phyloP scores from a whole-genome alignment of 2,113 vertebrate genomes.

The Aphyosemion australe region DNA sequence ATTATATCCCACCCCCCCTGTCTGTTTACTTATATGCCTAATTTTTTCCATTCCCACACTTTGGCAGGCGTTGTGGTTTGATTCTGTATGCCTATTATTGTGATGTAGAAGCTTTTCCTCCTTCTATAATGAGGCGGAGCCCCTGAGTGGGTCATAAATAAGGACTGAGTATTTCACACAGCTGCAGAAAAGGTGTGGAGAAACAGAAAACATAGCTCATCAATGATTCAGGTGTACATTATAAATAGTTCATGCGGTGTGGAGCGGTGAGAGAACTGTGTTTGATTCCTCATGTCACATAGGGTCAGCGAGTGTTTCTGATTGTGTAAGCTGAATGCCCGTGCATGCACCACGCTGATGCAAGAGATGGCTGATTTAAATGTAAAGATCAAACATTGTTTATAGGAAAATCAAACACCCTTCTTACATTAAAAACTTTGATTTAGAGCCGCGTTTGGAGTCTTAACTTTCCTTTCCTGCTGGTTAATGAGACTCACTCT shows the following conservation, averaged over 20 bases:
- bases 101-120: constrained; percentile 34
- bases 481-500: constrained; percentile 8
- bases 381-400: background rate
- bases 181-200: constrained; percentile 56
- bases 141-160: constrained; percentile 49
- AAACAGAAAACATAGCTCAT: constrained; percentile 69
- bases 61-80: constrained; percentile 6
- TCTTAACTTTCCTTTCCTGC: constrained; percentile 1
- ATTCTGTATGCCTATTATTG: constrained; percentile 34
- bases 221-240: constrained; percentile 74
- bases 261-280: constrained; percentile 52
- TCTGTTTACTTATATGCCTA: constrained; percentile 24
- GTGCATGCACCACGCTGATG: background rate
- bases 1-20: constrained; percentile 8
- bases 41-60: constrained; percentile 12
- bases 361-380: background rate
- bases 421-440: background rate
- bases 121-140: constrained; percentile 26
- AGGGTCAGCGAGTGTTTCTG: constrained; percentile 47
- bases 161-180: constrained; percentile 47
- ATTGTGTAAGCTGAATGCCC: constrained; percentile 9
- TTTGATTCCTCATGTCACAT: constrained; percentile 64
- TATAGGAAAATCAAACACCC: background rate
- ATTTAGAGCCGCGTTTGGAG: constrained; percentile 10
- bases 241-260: constrained; percentile 75